phyloP scores from a whole-genome alignment of 2,113 vertebrate genomes.

The Psilopogon haemacephalus region DNA sequence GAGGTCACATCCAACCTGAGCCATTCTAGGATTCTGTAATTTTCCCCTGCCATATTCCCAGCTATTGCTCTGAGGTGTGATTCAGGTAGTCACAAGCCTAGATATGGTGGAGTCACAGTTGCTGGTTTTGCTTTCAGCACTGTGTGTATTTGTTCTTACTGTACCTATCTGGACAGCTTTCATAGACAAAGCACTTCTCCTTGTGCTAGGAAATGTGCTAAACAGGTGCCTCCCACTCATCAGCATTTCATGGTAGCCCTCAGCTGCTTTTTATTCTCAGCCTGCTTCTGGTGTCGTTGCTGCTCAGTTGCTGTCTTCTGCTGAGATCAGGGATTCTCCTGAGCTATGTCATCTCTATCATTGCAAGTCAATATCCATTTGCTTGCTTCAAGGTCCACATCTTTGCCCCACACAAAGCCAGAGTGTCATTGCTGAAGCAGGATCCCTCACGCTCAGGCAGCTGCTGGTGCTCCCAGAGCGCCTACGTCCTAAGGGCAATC shows the following conservation, averaged over 20 bases:
- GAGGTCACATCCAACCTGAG: too few relatives aligned
- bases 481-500: constrained; percentile 14
- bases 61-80: neutral
- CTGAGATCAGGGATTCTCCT: neutral
- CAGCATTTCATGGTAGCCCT: neutral
- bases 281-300: constrained; percentile 37
- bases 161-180: neutral
- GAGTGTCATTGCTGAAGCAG: neutral
- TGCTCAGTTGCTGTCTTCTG: constrained; percentile 53
- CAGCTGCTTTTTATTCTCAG: constrained; percentile 41
- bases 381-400: constrained; percentile 52
- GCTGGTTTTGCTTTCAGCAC: neutral
- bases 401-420: neutral
- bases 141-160: neutral
- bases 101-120: neutral
- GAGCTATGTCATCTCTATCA: constrained; percentile 32
- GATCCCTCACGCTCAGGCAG: neutral
- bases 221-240: neutral
- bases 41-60: neutral
- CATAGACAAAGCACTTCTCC: neutral
- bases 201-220: neutral
- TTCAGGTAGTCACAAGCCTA: neutral
- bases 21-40: neutral
- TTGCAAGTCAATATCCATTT: constrained; percentile 51
- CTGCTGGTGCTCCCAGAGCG: neutral